Evolutionary conservation across 64 coral and sea anemone species (phyloP), one percentile per base, ranked within the genome.

Genomic region (Porites lutea): DNA sequence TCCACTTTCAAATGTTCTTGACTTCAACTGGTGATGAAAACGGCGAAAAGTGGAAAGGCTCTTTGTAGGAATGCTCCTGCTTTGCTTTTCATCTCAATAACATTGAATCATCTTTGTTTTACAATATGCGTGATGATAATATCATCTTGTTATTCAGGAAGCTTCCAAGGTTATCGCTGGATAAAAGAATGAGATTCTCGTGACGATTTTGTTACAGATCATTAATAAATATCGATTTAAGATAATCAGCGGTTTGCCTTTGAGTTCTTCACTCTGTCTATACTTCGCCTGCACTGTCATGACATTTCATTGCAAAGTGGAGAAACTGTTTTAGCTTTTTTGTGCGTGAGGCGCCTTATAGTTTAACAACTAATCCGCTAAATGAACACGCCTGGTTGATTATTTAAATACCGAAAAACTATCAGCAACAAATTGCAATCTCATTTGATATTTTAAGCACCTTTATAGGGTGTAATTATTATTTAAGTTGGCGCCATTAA

Each of bases 381-480:
- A 84, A 52, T 9, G 9, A 49, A 68, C 62, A 68, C 81, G 46
- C 81, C 44, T 84, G 61, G 68, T 16, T 84, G 81, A 84, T 60
- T 82, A 50, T 75, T 7, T 82, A 48, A 67, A 52, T 68, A 50
- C 46, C 22, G 19, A 51, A 47, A 63, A 45, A 68, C 16, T 46
- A 68, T 84, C 16, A 50, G 62, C 13, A 52, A 65, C 9, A 44
- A 69, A 51, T 84, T 68, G 45, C 48, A 52, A 65, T 48, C 81
- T 67, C 81, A 82, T 82, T 68, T 51, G 81, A 84, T 68, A 68
- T 84, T 66, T 84, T 84, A 80, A 80, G 81, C 59, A 84, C 59
- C 63, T 82, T 18, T 64, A 48, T 37, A 82, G 79, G 79, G 79
- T 37, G 58, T 82, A 47, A 82, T 82, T 82, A 82, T 82, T 82